Conservation (phyloP, 2,113 vertebrate species). For the Microcebus jonahi region DNA sequence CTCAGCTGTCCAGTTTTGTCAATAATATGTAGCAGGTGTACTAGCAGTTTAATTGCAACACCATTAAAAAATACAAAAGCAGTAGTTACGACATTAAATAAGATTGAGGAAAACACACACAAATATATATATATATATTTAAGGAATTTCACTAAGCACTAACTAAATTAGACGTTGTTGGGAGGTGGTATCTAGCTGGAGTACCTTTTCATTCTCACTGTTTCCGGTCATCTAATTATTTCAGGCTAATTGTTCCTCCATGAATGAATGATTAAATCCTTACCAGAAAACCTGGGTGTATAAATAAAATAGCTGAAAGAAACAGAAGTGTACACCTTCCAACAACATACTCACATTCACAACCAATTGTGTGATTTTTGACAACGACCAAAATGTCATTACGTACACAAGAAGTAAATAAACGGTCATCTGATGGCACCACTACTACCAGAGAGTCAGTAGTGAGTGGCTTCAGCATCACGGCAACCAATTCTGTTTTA, state of each 20-base stretch:
- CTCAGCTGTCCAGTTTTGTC: constrained; percentile 84
- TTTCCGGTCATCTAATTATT: not conserved
- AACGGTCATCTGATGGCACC: not conserved
- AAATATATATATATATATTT: not conserved
- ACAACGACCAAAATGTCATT: constrained; percentile 18
- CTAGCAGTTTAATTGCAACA: constrained; percentile 40
- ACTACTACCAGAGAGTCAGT: not conserved
- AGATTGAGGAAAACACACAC: not conserved
- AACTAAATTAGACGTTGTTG: constrained; percentile 51
- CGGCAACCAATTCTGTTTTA: not conserved
- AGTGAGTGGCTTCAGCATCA: not conserved
- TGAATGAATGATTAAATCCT: not conserved
- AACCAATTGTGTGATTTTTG: not conserved
- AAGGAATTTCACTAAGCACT: constrained; percentile 23
- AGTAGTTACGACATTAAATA: constrained; percentile 35
- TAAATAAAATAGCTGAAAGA: not conserved
- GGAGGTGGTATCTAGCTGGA: constrained; percentile 30
- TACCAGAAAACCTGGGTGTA: not conserved
- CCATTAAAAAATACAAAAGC: constrained; percentile 68
- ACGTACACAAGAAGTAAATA: constrained; percentile 18
- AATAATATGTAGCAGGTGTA: constrained; percentile 62
- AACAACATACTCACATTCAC: constrained; percentile 40
- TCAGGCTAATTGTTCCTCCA: constrained; percentile 48
- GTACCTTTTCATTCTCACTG: not conserved
- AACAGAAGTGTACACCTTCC: constrained; percentile 27